These are phyloP conservation scores for Epizoanthus illoricatus DNA, from an alignment of 92 coral and sea anemone genomes.

Conservation along the genomic window DNA sequence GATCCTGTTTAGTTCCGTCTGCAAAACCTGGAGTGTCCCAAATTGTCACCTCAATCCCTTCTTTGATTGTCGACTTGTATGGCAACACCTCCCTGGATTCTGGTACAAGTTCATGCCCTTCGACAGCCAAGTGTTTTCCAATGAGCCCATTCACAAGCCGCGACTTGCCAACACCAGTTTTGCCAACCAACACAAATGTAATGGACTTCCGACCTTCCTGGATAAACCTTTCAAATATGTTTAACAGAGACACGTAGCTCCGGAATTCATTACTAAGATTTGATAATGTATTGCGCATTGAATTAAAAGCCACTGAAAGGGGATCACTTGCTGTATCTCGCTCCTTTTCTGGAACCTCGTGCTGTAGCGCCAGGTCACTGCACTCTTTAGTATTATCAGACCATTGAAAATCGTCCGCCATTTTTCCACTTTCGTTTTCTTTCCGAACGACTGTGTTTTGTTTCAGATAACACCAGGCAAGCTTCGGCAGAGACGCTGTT, in stretches of 20 bases:
- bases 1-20: not conserved
- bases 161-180: slow-evolving; percentile 2
- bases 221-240: not conserved
- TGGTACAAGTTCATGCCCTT: not conserved
- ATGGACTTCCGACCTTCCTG: slow-evolving; percentile 4
- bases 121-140: not conserved
- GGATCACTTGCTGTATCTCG: not conserved
- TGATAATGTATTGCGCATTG: not conserved
- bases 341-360: too few relatives aligned
- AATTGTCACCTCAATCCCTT: not conserved
- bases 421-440: not conserved
- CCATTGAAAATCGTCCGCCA: not conserved
- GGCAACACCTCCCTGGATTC: not conserved
- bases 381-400: not conserved
- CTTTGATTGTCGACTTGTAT: not conserved
- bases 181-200: not conserved
- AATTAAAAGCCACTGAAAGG: not conserved
- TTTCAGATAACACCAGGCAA: not conserved
- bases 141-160: not conserved
- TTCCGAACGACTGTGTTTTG: not conserved
- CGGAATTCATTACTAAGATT: not conserved
- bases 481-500: not conserved
- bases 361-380: too few relatives aligned
- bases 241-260: not conserved
- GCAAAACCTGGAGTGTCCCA: not conserved